A percentile compares a stretch with the other conserved stretches of the same genome.
These are phyloP conservation scores for Acrobasis repandana DNA, from an alignment of 2,888 invertebrate genomes.

Conservation along the genomic window DNA sequence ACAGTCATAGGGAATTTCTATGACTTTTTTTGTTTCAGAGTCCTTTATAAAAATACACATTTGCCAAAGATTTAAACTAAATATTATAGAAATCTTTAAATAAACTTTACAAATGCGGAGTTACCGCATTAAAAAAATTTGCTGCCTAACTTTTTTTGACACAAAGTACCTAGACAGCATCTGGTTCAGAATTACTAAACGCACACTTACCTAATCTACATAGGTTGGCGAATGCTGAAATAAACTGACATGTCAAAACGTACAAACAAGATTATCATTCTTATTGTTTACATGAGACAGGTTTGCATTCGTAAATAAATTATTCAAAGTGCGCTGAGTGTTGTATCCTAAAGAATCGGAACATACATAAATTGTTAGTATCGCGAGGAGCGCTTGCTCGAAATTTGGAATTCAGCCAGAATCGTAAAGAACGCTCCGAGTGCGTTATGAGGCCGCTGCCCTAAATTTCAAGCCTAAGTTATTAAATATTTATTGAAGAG, in stretches of 20 bases:
- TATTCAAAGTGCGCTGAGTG: slow-evolving; percentile 33
- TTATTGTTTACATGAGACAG: slow-evolving; percentile 29
- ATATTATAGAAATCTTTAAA: no score
- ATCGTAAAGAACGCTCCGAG: slow-evolving; percentile 57
- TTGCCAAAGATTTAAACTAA: no score
- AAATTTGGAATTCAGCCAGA: slow-evolving; percentile 70
- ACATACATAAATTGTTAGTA: slow-evolving; percentile 56
- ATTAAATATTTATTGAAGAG: slow-evolving; percentile 56
- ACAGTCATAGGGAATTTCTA: no score
- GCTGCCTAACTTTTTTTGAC: no score
- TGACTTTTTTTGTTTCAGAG: no score
- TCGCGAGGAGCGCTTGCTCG: slow-evolving; percentile 48
- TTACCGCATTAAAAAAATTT: no score
- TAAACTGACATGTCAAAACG: slow-evolving; percentile 33
- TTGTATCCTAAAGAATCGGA: slow-evolving; percentile 47
- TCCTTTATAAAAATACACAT: no score
- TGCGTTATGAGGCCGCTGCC: slow-evolving; percentile 63
- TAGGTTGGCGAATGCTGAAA: no score
- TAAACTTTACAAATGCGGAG: no score
- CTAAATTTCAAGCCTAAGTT: slow-evolving; percentile 60
- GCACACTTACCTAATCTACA: no score
- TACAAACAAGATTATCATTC: not conserved
- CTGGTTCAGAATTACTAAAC: no score
- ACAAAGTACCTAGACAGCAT: no score
- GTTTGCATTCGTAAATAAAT: slow-evolving; percentile 8